Percentiles rank a stretch among this genome's conserved stretches.
Conservation (phyloP, 2,797 vertebrate species). For the Rhynchotus rufescens region DNA sequence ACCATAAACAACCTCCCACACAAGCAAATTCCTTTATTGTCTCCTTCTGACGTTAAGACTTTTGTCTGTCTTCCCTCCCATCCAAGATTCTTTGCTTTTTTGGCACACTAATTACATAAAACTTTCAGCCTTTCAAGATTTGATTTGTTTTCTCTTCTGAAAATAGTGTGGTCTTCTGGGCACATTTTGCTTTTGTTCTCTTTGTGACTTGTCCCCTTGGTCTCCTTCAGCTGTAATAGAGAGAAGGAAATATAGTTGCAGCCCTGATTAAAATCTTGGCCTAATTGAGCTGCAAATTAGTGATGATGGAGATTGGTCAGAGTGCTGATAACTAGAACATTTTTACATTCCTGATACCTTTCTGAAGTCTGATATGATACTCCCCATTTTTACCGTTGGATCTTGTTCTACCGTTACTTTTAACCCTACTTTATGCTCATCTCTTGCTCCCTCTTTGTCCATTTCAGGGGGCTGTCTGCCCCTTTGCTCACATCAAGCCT, state of each 20-base stretch:
- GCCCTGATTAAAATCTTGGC: conserved; percentile 24
- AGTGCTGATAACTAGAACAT: background rate
- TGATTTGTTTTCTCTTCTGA: conserved; percentile 32
- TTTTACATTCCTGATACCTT: background rate
- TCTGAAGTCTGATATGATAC: background rate
- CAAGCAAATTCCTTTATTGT: background rate
- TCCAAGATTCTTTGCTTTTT: conserved; percentile 2
- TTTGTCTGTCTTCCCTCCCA: background rate
- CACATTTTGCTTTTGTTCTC: conserved; percentile 6
- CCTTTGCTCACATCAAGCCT: background rate
- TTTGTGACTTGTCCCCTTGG: conserved; percentile 3
- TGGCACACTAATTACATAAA: background rate
- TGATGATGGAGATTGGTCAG: conserved; percentile 31
- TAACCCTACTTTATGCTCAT: background rate
- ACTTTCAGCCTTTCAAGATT: background rate
- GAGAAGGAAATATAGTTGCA: conserved; percentile 36
- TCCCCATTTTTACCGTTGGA: background rate
- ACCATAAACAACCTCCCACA: background rate
- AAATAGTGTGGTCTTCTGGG: conserved; percentile 12
- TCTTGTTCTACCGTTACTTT: no score
- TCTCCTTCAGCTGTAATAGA: conserved; percentile 8
- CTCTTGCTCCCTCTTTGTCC: background rate
- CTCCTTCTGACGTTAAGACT: background rate
- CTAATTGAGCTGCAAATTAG: conserved; percentile 53
- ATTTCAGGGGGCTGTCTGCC: no score